Percentiles rank a stretch among this genome's conserved stretches.
Conservation (phyloP, 2,797 vertebrate genomes). For the Chrysocyon brachyurus region DNA sequence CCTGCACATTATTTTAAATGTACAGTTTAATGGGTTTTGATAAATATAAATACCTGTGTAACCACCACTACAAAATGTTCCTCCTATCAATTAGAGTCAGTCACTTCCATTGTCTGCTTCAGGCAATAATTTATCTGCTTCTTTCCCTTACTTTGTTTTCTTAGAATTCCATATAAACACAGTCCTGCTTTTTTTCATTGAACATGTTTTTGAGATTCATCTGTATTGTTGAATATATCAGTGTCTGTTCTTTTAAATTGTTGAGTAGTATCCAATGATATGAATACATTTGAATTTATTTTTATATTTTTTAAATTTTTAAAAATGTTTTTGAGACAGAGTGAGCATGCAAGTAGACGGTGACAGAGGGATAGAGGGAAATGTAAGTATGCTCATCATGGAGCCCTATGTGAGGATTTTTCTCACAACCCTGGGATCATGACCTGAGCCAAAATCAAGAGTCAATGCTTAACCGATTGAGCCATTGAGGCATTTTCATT, state of each 20-base stretch:
- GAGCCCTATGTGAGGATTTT: not conserved
- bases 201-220: not conserved
- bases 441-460: not conserved
- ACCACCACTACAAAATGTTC: not conserved
- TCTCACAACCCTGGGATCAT: not conserved
- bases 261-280: not conserved
- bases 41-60: not conserved
- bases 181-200: not conserved
- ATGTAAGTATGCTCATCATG: too few relatives aligned
- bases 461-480: not conserved
- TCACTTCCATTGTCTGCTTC: not conserved
- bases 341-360: not conserved
- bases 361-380: not conserved
- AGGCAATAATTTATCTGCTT: not conserved
- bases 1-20: too few relatives aligned
- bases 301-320: not conserved
- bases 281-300: not conserved
- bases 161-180: not conserved
- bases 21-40: not conserved
- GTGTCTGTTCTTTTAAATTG: not conserved
- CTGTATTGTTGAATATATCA: not conserved
- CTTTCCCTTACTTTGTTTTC: not conserved
- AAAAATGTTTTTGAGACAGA: not conserved
- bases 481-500: not conserved
- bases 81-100: not conserved